These are phyloP conservation scores for Nomada flava DNA, from an alignment of 2,888 invertebrate species.

Conservation along the genomic window DNA sequence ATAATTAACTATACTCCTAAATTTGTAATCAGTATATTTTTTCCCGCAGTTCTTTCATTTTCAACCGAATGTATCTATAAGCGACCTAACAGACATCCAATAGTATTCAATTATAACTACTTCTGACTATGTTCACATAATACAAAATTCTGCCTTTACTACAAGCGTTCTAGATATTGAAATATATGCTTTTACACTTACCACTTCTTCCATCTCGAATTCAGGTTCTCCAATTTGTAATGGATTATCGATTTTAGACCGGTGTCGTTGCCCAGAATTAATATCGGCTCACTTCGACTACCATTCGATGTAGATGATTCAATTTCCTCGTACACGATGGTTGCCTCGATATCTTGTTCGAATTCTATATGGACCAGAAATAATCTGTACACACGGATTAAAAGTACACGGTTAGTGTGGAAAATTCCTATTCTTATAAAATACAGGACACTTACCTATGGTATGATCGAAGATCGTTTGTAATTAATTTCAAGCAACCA, in stretches of 20 bases:
- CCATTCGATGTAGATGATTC: conserved; percentile 6
- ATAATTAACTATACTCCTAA: neutral
- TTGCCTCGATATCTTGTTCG: conserved; percentile 75
- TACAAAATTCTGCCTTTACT: too few species aligned
- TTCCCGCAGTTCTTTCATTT: neutral
- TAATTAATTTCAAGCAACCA: conserved; percentile 78
- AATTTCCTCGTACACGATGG: conserved; percentile 69
- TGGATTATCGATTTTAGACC: conserved; percentile 72
- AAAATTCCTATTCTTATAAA: neutral
- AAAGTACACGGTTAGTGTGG: neutral
- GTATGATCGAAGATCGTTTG: conserved; percentile 70
- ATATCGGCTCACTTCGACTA: conserved; percentile 43
- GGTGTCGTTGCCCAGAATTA: conserved; percentile 73
- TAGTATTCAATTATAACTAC: too few species aligned
- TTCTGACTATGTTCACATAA: neutral
- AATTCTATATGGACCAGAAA: conserved; percentile 78
- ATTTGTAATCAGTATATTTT: neutral
- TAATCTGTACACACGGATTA: conserved; percentile 69
- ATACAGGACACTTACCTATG: conserved; percentile 74
- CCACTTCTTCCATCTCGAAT: conserved; percentile 78
- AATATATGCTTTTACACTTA: conserved; percentile 46
- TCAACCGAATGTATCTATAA: neutral
- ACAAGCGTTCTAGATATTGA: neutral
- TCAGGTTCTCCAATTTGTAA: conserved; percentile 67
- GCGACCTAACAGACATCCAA: too few species aligned